Percentiles rank a stretch among this genome's conserved stretches.
Evolutionary conservation across 2,888 invertebrate genomes (phyloP).

Genomic region (Sarcophaga carnaria): DNA sequence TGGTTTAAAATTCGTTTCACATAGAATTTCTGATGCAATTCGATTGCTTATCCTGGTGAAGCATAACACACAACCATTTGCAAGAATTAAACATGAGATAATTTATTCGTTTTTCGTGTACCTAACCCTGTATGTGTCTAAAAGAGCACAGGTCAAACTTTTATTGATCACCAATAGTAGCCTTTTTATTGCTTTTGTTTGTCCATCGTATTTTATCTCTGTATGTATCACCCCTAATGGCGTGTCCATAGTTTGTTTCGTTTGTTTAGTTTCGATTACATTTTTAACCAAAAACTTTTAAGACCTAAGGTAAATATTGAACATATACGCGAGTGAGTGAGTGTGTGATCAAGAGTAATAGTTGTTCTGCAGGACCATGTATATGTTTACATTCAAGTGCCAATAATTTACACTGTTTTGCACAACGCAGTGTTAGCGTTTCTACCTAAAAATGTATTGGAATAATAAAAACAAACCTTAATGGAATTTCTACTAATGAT

Average conservation of each 20-base stretch:
- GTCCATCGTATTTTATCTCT: not conserved
- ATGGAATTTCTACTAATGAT: not conserved
- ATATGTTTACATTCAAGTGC: not conserved
- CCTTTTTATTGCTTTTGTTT: not conserved
- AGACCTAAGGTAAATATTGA: constrained; percentile 20
- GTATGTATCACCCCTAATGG: not conserved
- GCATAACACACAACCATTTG: too few species aligned
- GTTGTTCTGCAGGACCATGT: not conserved
- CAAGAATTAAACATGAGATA: too few species aligned
- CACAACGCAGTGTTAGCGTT: not conserved
- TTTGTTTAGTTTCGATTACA: constrained; percentile 31
- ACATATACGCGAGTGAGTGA: not conserved
- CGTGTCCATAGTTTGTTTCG: not conserved
- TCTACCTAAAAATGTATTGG: not conserved
- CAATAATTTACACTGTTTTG: constrained; percentile 10
- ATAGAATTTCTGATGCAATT: too few species aligned
- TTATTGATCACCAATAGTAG: not conserved
- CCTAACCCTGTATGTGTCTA: too few species aligned
- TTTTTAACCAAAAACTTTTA: constrained; percentile 23
- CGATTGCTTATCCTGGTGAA: too few species aligned
- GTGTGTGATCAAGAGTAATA: not conserved
- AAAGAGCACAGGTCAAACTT: too few species aligned
- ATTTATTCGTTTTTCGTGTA: too few species aligned
- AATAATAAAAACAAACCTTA: not conserved
- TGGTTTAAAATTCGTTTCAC: too few species aligned